A percentile compares a stretch with the other conserved stretches of the same genome.
These are phyloP conservation scores for Apodemus speciosus DNA, from an alignment of 2,113 vertebrate genomes.

Conservation along the genomic window DNA sequence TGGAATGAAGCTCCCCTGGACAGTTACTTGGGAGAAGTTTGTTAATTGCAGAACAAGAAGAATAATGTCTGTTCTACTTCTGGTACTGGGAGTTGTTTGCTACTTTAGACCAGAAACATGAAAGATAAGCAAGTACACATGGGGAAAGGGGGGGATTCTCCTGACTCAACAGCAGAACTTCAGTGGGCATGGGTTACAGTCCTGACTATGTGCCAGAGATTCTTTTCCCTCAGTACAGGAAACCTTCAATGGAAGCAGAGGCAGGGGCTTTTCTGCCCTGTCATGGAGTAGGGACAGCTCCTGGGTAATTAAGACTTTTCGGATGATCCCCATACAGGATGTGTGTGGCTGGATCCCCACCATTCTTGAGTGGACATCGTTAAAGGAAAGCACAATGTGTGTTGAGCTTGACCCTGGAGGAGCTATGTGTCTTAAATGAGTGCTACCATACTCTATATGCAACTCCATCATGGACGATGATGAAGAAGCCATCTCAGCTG, in stretches of 20 bases:
- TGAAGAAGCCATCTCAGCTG: neutral
- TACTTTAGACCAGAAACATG: neutral
- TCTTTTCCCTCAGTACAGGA: neutral
- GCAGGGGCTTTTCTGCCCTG: neutral
- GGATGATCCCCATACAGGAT: neutral
- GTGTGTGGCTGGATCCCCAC: neutral
- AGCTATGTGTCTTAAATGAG: neutral
- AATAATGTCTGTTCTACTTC: slow-evolving; percentile 10
- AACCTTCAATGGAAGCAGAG: neutral
- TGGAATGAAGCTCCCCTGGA: neutral
- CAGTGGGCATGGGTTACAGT: neutral
- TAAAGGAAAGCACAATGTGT: neutral
- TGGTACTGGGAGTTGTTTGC: neutral
- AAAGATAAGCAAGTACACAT: neutral
- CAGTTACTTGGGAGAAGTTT: slow-evolving; percentile 17
- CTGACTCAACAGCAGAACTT: neutral
- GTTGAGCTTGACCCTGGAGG: neutral
- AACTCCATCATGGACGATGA: fast-evolving
- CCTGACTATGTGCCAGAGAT: neutral
- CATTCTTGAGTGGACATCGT: slow-evolving; percentile 26
- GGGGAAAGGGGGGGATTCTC: neutral
- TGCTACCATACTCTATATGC: neutral
- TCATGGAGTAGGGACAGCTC: neutral
- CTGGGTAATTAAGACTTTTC: neutral
- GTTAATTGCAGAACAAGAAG: slow-evolving; percentile 26